A percentile compares a stretch with the other conserved stretches of the same genome.
Conservation (phyloP, 2,113 vertebrate genomes). For the Butorides virescens region DNA sequence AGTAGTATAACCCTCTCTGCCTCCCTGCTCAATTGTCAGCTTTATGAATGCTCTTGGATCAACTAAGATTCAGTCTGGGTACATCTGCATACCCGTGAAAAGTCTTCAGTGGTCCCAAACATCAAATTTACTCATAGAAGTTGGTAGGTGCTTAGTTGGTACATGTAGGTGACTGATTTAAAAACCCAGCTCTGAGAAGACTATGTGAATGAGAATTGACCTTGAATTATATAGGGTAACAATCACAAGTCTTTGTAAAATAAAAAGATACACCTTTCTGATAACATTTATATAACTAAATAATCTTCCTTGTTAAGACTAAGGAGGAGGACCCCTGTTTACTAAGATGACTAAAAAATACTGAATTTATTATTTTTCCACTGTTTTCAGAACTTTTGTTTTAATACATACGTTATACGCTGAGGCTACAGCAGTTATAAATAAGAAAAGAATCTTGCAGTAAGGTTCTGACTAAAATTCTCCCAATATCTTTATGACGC, state of each 20-base stretch:
- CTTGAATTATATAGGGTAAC: not conserved
- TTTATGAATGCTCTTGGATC: not conserved
- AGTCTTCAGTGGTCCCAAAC: not conserved
- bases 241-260: not conserved
- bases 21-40: not conserved
- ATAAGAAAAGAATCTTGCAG: not conserved
- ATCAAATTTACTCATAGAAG: not conserved
- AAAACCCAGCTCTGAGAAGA: not conserved
- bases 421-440: not conserved
- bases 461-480: not conserved
- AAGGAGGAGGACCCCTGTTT: not conserved
- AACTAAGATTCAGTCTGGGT: not conserved
- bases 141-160: not conserved
- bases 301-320: not conserved
- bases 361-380: not conserved
- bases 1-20: not conserved
- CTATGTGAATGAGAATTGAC: not conserved
- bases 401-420: not conserved
- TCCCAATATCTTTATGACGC: not conserved
- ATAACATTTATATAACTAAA: not conserved
- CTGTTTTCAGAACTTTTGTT: not conserved
- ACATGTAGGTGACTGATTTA: not conserved
- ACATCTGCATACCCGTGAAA: not conserved
- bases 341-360: not conserved
- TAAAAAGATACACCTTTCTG: not conserved